Base-by-base conservation (phyloP, 2,113 vertebrate species). In the Oryzias celebensis region DNA sequence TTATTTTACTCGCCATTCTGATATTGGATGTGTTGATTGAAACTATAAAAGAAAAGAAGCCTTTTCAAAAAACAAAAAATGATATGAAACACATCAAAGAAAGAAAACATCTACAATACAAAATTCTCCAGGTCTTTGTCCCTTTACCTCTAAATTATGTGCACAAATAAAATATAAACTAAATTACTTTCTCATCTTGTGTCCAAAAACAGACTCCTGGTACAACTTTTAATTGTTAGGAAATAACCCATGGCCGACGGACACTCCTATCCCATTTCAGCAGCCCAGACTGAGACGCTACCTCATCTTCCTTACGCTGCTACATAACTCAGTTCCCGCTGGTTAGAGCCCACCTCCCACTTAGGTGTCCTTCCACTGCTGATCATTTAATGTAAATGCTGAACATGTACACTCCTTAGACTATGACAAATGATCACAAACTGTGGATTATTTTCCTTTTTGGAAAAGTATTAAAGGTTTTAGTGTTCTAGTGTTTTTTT, bases 221-320 rank as follows among this genome's bases (percentile, higher is more conserved):
- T 70, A 59, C 78, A 71, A 67, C 56, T 56, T 62, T 22, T 46
- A 62, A 26, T 61, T 82, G 64, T 58, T 65, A 62, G 14, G 15
- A 44, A 17, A 18, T 18, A 44, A 62, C 78, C 74, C 61, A 1
- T 54, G 53, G 78, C 36, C 61, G 73, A 73, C 71, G 53, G 55
- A 52, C 57, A 67, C 58, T 52, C 70, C 77, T 86, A 82, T 90
- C 77, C 49, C 46, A 56, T 90, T 90, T 86, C 86, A 86, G 77
- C 69, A 73, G 7, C 62, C 65, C 84, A 81, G 79, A 84, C 28
- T 8, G 80, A 84, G 82, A 88, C 76, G 47, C 80, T 80, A 87
- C 87, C 84, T 88, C 84, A 87, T 87, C 81, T 62, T 47, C 71
- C 69, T 59, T 49, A 44, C 63, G 55, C 62, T 59, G 48, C 53